Conservation (phyloP, 2,113 vertebrate genomes). For the Clarias batrachus region DNA sequence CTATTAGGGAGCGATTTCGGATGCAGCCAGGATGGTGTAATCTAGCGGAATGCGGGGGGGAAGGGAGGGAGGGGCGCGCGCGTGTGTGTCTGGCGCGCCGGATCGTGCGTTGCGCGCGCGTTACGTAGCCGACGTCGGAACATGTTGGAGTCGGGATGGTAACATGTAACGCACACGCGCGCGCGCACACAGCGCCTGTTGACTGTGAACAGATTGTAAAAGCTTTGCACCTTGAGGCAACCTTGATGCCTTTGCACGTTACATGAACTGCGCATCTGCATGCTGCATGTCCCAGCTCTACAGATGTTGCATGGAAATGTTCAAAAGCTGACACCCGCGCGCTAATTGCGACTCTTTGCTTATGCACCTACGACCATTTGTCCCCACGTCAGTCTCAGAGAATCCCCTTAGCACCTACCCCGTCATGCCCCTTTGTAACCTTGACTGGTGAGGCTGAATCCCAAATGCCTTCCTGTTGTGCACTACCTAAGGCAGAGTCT, state of each 20-base stretch:
- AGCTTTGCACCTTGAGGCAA: neutral
- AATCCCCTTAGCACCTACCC: neutral
- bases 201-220: too few relatives aligned
- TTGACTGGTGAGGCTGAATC: neutral
- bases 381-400: slow-evolving; percentile 9
- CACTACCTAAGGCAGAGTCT: slow-evolving; percentile 4
- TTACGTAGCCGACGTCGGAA: neutral
- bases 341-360: slow-evolving; percentile 46
- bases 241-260: slow-evolving; percentile 24
- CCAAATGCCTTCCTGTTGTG: slow-evolving; percentile 5
- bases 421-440: slow-evolving; percentile 12
- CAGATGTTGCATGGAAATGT: slow-evolving; percentile 22
- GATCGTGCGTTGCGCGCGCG: neutral
- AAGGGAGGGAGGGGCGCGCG: neutral
- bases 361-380: slow-evolving; percentile 13
- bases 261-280: neutral
- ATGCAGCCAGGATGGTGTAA: slow-evolving; percentile 10
- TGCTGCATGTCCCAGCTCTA: neutral
- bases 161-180: neutral
- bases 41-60: slow-evolving; percentile 21
- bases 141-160: neutral
- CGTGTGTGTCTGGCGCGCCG: neutral
- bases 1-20: neutral
- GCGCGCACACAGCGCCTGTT: too few relatives aligned
- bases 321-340: slow-evolving; percentile 37